Evolutionary conservation across 2,797 vertebrate species (phyloP), one percentile per base, ranked within the genome.

Genomic region (Hipposideros larvatus): DNA sequence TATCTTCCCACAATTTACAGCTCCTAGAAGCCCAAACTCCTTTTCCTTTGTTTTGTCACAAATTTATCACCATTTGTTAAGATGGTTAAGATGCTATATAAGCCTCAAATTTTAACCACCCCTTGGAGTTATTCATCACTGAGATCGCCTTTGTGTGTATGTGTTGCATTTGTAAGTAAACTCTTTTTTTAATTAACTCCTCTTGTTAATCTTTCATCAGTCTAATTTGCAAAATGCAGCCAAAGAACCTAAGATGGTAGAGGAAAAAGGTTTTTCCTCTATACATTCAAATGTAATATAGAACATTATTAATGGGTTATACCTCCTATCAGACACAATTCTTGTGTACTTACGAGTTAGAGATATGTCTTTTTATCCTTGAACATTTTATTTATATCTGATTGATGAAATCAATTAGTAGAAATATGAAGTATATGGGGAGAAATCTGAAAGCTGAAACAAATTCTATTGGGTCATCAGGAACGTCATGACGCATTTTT

Each of bases 361-460:
- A 73, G 13, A 55, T n/a, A n/a, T 37, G 4, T 68, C 53, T 77
- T 73, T 73, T 89, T 41, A 90, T 87, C 11, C 11, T 46, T 73
- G 28, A 87, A 2, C 21, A 73, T 65, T 87, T 83, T 1, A 24
- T 9, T 66, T 37, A 26, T 26, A 90, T 34, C 4, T 83, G 18
- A 55, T 83, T 83, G 28, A 43, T 53, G 28, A 46, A 63, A 63
- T 46, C 18, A 82, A n/a, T 46, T 31, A 10, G 18, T 43, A 82
- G 41, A 63, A 66, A 51, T 66, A 11, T 74, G 21, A 37, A 31
- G 14, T 16, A 90, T 22, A 65, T 22, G 70, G 19, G 24, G 24
- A 46, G 37, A 94, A 68, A 57, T 59, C 65, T 89, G 28, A 96
- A 85, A n/a, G n/a, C n/a, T 88, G 18, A 71, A 77, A 63, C 4